phyloP scores from a whole-genome alignment of 1,140 invertebrate species.

The Meloidogyne floridensis region DNA sequence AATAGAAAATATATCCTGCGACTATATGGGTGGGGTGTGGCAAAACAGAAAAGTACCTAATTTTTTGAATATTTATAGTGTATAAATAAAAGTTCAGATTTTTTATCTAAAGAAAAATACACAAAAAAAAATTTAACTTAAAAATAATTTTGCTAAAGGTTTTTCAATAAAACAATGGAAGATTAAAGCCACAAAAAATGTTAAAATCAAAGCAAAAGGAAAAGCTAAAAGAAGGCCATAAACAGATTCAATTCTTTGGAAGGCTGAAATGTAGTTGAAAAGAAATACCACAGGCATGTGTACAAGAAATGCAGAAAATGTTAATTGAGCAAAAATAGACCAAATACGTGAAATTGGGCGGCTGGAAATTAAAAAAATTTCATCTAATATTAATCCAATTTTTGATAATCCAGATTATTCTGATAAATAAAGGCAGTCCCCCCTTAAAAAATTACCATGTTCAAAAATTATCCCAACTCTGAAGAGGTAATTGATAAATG shows the following conservation, averaged over 20 bases:
- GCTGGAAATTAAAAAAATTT: conserved; percentile 41
- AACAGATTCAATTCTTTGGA: conserved; percentile 51
- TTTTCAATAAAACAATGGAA: conserved; percentile 60
- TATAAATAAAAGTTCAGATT: too few species aligned
- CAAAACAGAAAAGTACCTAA: too few species aligned
- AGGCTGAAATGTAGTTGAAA: conserved; percentile 55
- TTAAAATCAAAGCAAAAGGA: conserved; percentile 54
- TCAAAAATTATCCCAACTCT: too few species aligned
- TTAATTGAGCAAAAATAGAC: conserved; percentile 56
- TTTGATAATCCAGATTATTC: too few species aligned
- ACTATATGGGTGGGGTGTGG: too few species aligned
- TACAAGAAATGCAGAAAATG: conserved; percentile 59
- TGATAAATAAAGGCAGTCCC: too few species aligned
- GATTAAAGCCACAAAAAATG: conserved; percentile 51
- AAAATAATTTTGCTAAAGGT: conserved; percentile 39
- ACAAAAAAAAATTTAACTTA: neutral
- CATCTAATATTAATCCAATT: too few species aligned
- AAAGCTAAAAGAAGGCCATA: conserved; percentile 48
- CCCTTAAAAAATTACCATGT: too few species aligned
- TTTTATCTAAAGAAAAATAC: too few species aligned
- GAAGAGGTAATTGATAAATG: too few species aligned
- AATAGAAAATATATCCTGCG: too few species aligned
- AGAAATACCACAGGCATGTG: conserved; percentile 60
- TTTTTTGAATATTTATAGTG: too few species aligned
- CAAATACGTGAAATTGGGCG: conserved; percentile 40